Base-by-base conservation (phyloP, 1,140 invertebrate species). In the Diprion similis region DNA sequence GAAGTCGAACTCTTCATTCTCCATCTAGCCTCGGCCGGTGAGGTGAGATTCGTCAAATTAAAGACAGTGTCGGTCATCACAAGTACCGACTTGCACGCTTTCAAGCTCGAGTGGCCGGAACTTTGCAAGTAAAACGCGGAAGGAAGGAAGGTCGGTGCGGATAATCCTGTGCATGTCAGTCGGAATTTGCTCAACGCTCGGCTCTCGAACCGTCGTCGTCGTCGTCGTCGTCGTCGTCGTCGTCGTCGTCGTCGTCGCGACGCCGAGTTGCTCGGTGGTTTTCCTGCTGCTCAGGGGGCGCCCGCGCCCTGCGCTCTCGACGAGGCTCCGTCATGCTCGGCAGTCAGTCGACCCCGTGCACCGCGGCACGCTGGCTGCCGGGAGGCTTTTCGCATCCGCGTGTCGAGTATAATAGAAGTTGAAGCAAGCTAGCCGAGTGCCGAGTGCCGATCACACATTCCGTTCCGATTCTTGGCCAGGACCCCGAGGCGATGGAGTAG, bases 261-360 rank as follows among this genome's bases (percentile, higher is more conserved):
- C 51, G 11, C 51, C n/a, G 51, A 59, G 51, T 59, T 59, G 51
- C 51, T 59, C 51, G n/a, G 51, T 59, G 51, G 24, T 13, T 59
- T 59, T 37, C 24, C 24, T 37, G 24, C 24, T 37, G 51, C 51
- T 59, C 51, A 59, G n/a, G 24, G 24, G 51, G 51, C 51, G 51
- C 51, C 51, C 51, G 51, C 51, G 51, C 51, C 51, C n/a, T 59
- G 51, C 51, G 51, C 51, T 13, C 3, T 59, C 51, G 51, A 59
- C 51, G 11, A 59, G 9, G 11, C 11, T 17, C 51, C 51, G 51
- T 59, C 11, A 37, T 37, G 51, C n/a, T 79, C 78, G 75, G 78
- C 76, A 80, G 82, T 84, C 85, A 88, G 86, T 88, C 85, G 85
- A 87, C 86, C 86, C 85, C 86, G 85, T 87, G 86, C 86, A 88